phyloP scores from a whole-genome alignment of 2,888 invertebrate genomes.

The Crepidodera aurea region DNA sequence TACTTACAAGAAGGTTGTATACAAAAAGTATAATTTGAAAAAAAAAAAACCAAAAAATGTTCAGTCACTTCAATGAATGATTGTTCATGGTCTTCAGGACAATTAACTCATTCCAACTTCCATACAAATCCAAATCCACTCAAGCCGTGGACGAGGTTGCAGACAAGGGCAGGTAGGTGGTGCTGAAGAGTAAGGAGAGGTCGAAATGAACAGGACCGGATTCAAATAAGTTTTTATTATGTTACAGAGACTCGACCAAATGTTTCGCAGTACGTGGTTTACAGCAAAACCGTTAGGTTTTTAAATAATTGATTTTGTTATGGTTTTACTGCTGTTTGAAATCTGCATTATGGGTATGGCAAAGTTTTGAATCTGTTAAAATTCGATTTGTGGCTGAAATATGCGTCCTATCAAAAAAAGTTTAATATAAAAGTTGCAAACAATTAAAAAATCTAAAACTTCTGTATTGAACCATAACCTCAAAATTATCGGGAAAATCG shows the following conservation, averaged over 20 bases:
- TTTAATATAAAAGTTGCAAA: no score
- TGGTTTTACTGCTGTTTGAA: no score
- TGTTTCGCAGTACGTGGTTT: neutral
- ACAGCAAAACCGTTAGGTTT: neutral
- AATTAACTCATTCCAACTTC: slow-evolving; percentile 29
- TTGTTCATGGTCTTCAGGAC: slow-evolving; percentile 26
- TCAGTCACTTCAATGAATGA: slow-evolving; percentile 9
- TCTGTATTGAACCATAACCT: no score
- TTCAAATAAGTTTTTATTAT: neutral
- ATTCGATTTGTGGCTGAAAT: no score
- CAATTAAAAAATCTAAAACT: no score
- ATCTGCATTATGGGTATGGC: no score
- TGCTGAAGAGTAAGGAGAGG: slow-evolving; percentile 17
- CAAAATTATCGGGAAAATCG: no score
- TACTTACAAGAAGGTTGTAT: no score
- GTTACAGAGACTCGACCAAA: no score
- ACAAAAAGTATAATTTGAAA: neutral
- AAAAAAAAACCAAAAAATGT: neutral
- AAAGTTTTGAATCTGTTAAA: no score
- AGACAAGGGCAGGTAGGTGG: slow-evolving; percentile 36
- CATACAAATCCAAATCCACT: slow-evolving; percentile 30
- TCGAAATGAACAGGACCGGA: slow-evolving; percentile 21
- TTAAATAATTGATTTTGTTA: no score
- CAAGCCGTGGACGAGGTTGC: slow-evolving; percentile 34
- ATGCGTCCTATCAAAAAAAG: no score